phyloP scores from a whole-genome alignment of 2,888 invertebrate genomes.

The Gymnoscelis rufifasciata region DNA sequence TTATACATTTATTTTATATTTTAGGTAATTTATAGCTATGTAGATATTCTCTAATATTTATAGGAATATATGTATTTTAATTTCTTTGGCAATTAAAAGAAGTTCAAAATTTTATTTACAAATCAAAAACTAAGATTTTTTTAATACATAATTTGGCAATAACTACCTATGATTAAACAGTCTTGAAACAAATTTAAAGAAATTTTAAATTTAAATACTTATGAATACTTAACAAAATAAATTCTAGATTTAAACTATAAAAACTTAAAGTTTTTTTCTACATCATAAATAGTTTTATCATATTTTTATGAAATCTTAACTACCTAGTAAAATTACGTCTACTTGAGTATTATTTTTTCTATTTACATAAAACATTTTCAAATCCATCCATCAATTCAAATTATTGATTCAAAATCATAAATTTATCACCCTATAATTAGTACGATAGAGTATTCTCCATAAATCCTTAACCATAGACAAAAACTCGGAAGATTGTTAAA shows the following conservation, averaged over 20 bases:
- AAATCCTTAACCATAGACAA: too few species aligned
- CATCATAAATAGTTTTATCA: too few species aligned
- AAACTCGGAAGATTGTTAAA: too few species aligned
- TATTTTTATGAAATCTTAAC: not conserved
- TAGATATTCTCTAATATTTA: slow-evolving; percentile 41
- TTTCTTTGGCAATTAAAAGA: slow-evolving; percentile 67
- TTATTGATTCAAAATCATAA: slow-evolving; percentile 1
- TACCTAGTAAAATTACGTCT: too few species aligned
- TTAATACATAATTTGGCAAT: slow-evolving; percentile 31
- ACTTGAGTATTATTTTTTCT: too few species aligned
- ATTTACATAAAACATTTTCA: slow-evolving; percentile 22
- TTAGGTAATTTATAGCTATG: slow-evolving; percentile 27
- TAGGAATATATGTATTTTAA: slow-evolving; percentile 52
- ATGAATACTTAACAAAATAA: too few species aligned
- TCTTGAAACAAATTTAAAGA: slow-evolving; percentile 31
- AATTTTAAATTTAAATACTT: slow-evolving; percentile 6
- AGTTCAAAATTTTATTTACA: slow-evolving; percentile 58
- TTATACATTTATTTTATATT: slow-evolving; percentile 2
- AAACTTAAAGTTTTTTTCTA: not conserved
- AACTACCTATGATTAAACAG: slow-evolving; percentile 31
- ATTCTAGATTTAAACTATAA: too few species aligned
- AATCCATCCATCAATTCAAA: slow-evolving; percentile 31
- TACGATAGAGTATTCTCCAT: too few species aligned
- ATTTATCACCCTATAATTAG: too few species aligned
- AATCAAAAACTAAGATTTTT: slow-evolving; percentile 15